Conservation (phyloP, 2,888 invertebrate genomes). For the Brenthis hecate region DNA sequence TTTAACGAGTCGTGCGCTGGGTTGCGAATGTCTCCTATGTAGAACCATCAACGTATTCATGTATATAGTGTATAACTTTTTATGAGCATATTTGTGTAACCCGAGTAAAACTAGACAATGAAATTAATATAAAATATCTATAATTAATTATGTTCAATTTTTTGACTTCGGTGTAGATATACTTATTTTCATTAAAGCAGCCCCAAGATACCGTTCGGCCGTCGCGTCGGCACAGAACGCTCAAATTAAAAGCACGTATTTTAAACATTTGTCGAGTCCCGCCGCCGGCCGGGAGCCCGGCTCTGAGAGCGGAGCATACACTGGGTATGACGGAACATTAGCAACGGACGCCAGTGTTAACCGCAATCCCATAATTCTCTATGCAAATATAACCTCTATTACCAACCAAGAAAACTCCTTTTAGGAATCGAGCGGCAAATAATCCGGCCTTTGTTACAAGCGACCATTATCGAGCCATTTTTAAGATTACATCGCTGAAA, state of each 20-base stretch:
- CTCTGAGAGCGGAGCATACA: conserved; percentile 9
- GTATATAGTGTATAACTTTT: no score
- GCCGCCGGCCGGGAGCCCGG: conserved; percentile 14
- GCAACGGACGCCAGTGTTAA: conserved; percentile 19
- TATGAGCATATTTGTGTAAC: no score
- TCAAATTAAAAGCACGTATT: conserved; percentile 35
- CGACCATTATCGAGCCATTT: conserved; percentile 46
- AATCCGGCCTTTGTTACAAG: conserved; percentile 41
- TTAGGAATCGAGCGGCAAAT: conserved; percentile 12
- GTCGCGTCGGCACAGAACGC: conserved; percentile 24
- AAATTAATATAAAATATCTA: no score
- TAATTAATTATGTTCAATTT: neutral
- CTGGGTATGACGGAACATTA: conserved; percentile 35
- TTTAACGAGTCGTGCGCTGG: no score
- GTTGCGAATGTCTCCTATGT: no score
- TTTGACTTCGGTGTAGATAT: neutral
- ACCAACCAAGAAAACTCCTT: neutral
- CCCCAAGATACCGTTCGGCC: neutral
- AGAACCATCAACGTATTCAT: no score
- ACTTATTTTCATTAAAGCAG: neutral
- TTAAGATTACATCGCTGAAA: conserved; percentile 48
- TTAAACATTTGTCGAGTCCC: conserved; percentile 18
- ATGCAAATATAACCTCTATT: conserved; percentile 11
- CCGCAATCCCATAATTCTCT: conserved; percentile 1
- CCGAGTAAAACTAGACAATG: no score